Base-by-base conservation (phyloP, 2,797 vertebrate genomes). In the Pampus argenteus region DNA sequence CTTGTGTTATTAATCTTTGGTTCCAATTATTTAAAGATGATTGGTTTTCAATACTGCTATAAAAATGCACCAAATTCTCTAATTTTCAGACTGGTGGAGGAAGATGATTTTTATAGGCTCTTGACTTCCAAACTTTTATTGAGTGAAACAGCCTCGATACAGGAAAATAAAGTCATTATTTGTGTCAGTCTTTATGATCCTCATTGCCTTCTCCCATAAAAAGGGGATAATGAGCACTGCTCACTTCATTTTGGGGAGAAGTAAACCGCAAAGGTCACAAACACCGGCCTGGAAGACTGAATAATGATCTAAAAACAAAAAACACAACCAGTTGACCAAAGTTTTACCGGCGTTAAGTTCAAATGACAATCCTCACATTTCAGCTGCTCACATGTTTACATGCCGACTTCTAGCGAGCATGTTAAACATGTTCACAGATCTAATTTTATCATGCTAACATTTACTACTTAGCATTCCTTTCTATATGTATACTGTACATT, bases 111-210 rank as follows among this genome's bases (percentile, higher is more conserved):
- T 50, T 31, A n/a, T 38, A 48, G 38, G 26, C 47, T 74, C n/a
- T 51, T 36, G 20, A 67, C 66, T 50, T 83, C 42, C 59, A 72
- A 22, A n/a, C 47, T 72, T 84, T 84, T 73, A 84, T 76, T 61
- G 62, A 71, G 62, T 71, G 50, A 71, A 73, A 55, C 59, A 15
- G 71, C 79, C 66, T 81, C 62, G 67, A 76, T 72, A 74, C 51
- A 51, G 60, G 70, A 79, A 84, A 74, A 64, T 66, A 62, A 48
- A 76, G 69, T 66, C 31, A 29, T 74, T 56, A 71, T 45, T 74
- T 0, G 9, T 45, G 67, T 76, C 74, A 66, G 13, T 34, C 14
- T 13, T 23, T 67, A 82, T 78, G 55, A 58, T 34, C 22, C 28
- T 78, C 62, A 68, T 11, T 29, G 58, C 67, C 17, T 54, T 3